Evolutionary conservation across 2,113 vertebrate species (phyloP).

Genomic region (Neodontobutis hainanensis): DNA sequence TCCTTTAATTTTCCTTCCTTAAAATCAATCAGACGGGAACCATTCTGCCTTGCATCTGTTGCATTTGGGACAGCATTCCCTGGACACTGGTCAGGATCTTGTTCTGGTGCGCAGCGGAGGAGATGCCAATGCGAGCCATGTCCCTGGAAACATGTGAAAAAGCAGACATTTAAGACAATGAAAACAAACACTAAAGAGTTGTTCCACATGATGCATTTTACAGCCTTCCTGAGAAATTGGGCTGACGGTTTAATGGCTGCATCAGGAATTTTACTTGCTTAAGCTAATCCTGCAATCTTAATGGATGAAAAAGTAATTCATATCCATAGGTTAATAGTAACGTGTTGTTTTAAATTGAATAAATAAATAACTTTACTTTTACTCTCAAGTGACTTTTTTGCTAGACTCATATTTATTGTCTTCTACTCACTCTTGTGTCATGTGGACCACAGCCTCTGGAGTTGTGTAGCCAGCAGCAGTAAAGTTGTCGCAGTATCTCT

Average conservation of each 20-base stretch:
- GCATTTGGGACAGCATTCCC: conserved; percentile 94
- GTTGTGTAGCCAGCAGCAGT: conserved; percentile 92
- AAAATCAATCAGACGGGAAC: conserved; percentile 89
- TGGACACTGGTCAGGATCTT: conserved; percentile 94
- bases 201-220: conserved; percentile 50
- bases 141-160: conserved; percentile 78
- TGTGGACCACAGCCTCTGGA: conserved; percentile 92
- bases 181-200: conserved; percentile 41
- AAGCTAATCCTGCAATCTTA: conserved; percentile 29
- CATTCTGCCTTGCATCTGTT: conserved; percentile 96
- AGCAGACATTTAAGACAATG: conserved; percentile 50
- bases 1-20: conserved; percentile 20
- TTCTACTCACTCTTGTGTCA: conserved; percentile 95
- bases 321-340: no score
- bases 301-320: neutral
- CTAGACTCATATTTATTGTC: neutral
- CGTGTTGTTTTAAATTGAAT: no score
- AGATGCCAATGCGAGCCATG: conserved; percentile 92
- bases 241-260: conserved; percentile 44
- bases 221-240: conserved; percentile 33
- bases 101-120: conserved; percentile 88
- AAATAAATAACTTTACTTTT: no score
- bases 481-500: conserved; percentile 96
- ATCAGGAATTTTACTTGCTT: conserved; percentile 27
- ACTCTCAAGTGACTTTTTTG: no score